Evolutionary conservation across 2,888 invertebrate genomes (phyloP).

Genomic region (Drosophila monieri): DNA sequence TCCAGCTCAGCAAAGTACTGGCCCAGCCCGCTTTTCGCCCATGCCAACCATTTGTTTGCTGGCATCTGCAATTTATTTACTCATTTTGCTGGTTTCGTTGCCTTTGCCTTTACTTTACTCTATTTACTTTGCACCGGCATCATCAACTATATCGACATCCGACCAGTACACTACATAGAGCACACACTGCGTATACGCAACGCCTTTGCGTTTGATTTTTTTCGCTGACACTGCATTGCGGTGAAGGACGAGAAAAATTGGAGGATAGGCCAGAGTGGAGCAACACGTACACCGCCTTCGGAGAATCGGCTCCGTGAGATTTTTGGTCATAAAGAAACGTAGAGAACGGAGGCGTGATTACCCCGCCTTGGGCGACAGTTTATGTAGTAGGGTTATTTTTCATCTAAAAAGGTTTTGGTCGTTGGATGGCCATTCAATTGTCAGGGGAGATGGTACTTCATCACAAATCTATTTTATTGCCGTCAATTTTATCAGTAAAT

Average conservation of each 20-base stretch:
- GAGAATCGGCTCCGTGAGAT: slow-evolving; percentile 1
- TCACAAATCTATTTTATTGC: slow-evolving; percentile 7
- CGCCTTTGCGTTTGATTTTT: slow-evolving; percentile 25
- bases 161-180: slow-evolving; percentile 1
- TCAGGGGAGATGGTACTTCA: slow-evolving; percentile 7
- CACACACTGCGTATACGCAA: slow-evolving; percentile 20
- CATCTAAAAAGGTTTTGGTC: slow-evolving; percentile 14
- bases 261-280: slow-evolving; percentile 29
- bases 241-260: slow-evolving; percentile 1
- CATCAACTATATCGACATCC: slow-evolving; percentile 24
- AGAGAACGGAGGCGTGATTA: slow-evolving; percentile 26
- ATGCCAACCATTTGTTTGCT: slow-evolving; percentile 51
- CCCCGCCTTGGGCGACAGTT: slow-evolving; percentile 28
- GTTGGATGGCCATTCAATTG: slow-evolving; percentile 13
- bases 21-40: slow-evolving; percentile 7
- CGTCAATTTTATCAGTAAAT: neutral
- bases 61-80: slow-evolving; percentile 74
- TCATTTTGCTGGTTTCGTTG: slow-evolving; percentile 31
- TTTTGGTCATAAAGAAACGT: slow-evolving; percentile 5
- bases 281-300: slow-evolving; percentile 33
- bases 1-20: slow-evolving; percentile 27
- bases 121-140: slow-evolving; percentile 70
- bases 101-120: slow-evolving; percentile 25
- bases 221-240: slow-evolving; percentile 40
- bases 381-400: slow-evolving; percentile 21